Base-by-base conservation (phyloP, 92 coral and sea anemone species). In the Epizoanthus illoricatus region DNA sequence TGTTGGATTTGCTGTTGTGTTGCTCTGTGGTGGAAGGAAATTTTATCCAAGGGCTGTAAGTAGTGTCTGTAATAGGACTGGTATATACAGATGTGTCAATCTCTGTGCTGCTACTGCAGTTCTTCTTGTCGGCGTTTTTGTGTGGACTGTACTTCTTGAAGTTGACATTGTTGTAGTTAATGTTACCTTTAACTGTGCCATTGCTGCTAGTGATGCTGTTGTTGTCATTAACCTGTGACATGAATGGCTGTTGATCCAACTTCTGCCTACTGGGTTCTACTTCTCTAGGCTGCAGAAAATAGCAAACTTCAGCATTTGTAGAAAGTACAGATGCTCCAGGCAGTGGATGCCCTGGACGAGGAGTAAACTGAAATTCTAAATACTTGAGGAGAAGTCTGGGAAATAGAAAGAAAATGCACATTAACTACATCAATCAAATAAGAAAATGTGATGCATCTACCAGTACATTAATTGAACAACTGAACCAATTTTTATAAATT, bases 341-440 rank as follows among this genome's bases (percentile, higher is more conserved):
- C 39, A 81, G 54, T 10, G 75, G 20, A 17, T 78, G 71, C n/a
- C 72, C 64, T 54, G 84, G 79, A 76, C 87, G 87, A 54, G 84
- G 87, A 39, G 42, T 66, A 49, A 85, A 76, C 42, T 42, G 47
- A 28, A 76, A 85, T 5, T 76, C 83, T 57, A 11, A 13, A 67
- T 79, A 63, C 49, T 41, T 36, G 62, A 68, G 24, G 49, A 76
- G 54, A 39, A 85, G 65, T 18, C 84, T 85, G 24, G 42, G 21
- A 68, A 55, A 57, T 40, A 64, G 56, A 74, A 64, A 5, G 28
- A 21, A 78, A 47, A 12, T 45, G 5, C 16, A 1, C 28, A 17
- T 7, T 6, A 75, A 4, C 33, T 57, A 21, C 17, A 20, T 7
- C 21, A 65, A 63, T n/a, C 13, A 63, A 43, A 43, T 43, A 28